phyloP scores from a whole-genome alignment of 2,797 vertebrate genomes.

The Diplodus sargus region DNA sequence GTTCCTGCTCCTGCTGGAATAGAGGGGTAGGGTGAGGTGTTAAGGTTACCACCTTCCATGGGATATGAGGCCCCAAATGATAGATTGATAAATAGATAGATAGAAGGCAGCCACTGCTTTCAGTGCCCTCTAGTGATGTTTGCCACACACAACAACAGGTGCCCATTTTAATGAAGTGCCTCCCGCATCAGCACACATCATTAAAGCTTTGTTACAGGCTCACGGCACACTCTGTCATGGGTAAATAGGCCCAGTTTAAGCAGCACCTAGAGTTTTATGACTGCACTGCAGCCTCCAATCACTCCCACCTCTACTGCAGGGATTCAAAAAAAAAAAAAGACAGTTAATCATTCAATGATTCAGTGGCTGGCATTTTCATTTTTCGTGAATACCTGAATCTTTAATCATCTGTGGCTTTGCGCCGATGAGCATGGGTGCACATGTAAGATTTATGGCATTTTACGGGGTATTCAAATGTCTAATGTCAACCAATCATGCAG shows the following conservation, averaged over 20 bases:
- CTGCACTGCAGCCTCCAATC: not conserved
- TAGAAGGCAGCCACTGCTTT: not conserved
- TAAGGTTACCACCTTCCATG: no score
- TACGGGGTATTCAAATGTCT: constrained; percentile 30
- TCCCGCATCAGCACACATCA: not conserved
- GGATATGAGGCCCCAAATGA: no score
- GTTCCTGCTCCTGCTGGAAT: no score
- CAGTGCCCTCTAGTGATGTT: constrained; percentile 27
- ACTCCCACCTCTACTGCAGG: not conserved
- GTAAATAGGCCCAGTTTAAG: not conserved
- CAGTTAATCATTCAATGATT: constrained; percentile 13
- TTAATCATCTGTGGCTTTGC: constrained; percentile 33
- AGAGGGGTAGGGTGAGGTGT: no score
- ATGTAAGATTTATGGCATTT: constrained; percentile 38
- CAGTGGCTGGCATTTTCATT: constrained; percentile 12
- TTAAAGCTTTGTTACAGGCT: constrained; percentile 3
- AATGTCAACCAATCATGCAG: constrained; percentile 42
- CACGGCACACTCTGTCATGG: not conserved
- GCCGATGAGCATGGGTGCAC: constrained; percentile 20
- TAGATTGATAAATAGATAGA: no score
- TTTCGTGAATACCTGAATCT: constrained; percentile 4
- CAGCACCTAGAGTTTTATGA: not conserved
- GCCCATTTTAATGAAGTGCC: not conserved
- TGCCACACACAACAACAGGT: not conserved
- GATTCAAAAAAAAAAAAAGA: not conserved